Conservation (phyloP, 2,113 vertebrate species). For the Istiophorus platypterus region DNA sequence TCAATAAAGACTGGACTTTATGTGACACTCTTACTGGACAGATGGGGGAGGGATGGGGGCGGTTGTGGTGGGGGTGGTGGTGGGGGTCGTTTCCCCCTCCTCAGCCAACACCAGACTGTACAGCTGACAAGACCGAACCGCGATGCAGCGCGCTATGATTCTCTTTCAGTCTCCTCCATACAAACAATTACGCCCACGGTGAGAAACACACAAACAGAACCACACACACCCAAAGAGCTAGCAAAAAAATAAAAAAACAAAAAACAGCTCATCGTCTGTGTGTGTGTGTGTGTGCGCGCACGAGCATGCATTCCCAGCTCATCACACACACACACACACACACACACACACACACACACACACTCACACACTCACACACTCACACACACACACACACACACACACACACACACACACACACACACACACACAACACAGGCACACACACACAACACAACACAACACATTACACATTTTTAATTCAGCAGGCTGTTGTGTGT, state of each 20-base stretch:
- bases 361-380: slow-evolving; percentile 36
- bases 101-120: slow-evolving; percentile 46
- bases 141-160: not conserved
- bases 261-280: slow-evolving; percentile 8
- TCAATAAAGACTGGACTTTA: slow-evolving; percentile 84
- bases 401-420: too few relatives aligned
- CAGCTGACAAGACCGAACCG: slow-evolving; percentile 53
- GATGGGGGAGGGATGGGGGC: slow-evolving; percentile 24
- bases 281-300: slow-evolving; percentile 3
- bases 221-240: not conserved
- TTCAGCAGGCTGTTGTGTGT: too few relatives aligned
- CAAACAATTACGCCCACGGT: slow-evolving; percentile 2
- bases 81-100: not conserved
- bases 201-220: not conserved
- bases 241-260: not conserved
- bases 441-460: too few relatives aligned
- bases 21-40: slow-evolving; percentile 80
- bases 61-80: too few relatives aligned
- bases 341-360: slow-evolving; percentile 43
- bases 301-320: slow-evolving; percentile 21
- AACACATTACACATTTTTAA: too few relatives aligned
- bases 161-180: slow-evolving; percentile 10
- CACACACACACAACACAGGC: too few relatives aligned
- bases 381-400: too few relatives aligned
- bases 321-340: slow-evolving; percentile 34